Evolutionary conservation across 2,113 vertebrate genomes (phyloP).

Genomic region (Ovis aries): ARS-UI_Ramb_v3.0 NC_056054.1:129783501-129784000

Average conservation of each 20-base stretch:
- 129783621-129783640: background rate
- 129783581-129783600: background rate
- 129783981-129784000: background rate
- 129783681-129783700: background rate
- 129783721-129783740: background rate
- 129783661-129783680: background rate
- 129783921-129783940: accelerated
- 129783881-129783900: background rate
- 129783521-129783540: background rate
- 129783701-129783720: background rate
- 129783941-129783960: background rate
- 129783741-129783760: too few species aligned
- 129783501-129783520: background rate
- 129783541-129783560: background rate
- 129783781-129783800: background rate
- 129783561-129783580: background rate
- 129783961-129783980: background rate
- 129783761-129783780: background rate
- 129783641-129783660: background rate
- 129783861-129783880: background rate
- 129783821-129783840: background rate
- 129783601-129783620: background rate
- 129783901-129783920: background rate
- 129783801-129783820: background rate
- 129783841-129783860: background rate